Evolutionary conservation across 2,888 invertebrate genomes (phyloP).

Genomic region (Silvanus unidentatus): DNA sequence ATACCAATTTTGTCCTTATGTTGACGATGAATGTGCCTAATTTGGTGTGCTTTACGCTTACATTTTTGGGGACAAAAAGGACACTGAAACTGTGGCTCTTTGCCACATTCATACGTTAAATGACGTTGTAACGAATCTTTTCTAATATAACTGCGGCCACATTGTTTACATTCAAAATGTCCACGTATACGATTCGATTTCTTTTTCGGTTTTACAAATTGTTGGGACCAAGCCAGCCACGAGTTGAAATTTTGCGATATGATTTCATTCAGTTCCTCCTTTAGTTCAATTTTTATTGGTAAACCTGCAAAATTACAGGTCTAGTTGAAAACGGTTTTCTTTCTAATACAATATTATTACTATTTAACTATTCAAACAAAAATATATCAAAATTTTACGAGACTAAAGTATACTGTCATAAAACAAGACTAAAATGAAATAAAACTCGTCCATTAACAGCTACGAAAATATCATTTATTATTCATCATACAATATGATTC

Average conservation of each 20-base stretch:
- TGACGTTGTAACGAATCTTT: slow-evolving; percentile 74
- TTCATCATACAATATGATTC: too few species aligned
- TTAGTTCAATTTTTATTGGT: slow-evolving; percentile 38
- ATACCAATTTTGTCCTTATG: slow-evolving; percentile 50
- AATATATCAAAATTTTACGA: too few species aligned
- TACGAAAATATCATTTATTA: too few species aligned
- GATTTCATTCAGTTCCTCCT: slow-evolving; percentile 23
- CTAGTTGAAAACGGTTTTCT: background rate
- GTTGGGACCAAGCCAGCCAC: slow-evolving; percentile 11
- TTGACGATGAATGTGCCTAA: slow-evolving; percentile 51
- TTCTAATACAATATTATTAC: background rate
- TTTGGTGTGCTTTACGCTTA: slow-evolving; percentile 60
- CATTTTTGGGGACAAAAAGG: slow-evolving; percentile 63
- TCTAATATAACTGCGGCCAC: slow-evolving; percentile 72
- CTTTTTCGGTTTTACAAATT: slow-evolving; percentile 19
- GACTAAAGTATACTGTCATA: too few species aligned
- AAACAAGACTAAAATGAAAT: too few species aligned
- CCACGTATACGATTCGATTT: slow-evolving; percentile 35
- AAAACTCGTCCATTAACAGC: too few species aligned
- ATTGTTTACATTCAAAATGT: slow-evolving; percentile 58
- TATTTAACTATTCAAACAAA: background rate
- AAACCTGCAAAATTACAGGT: slow-evolving; percentile 21
- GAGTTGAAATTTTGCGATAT: slow-evolving; percentile 5
- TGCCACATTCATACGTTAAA: slow-evolving; percentile 70
- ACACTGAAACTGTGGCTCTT: slow-evolving; percentile 65